Evolutionary conservation across 2,113 vertebrate genomes (phyloP).

Genomic region (Sardina pilchardus): DNA sequence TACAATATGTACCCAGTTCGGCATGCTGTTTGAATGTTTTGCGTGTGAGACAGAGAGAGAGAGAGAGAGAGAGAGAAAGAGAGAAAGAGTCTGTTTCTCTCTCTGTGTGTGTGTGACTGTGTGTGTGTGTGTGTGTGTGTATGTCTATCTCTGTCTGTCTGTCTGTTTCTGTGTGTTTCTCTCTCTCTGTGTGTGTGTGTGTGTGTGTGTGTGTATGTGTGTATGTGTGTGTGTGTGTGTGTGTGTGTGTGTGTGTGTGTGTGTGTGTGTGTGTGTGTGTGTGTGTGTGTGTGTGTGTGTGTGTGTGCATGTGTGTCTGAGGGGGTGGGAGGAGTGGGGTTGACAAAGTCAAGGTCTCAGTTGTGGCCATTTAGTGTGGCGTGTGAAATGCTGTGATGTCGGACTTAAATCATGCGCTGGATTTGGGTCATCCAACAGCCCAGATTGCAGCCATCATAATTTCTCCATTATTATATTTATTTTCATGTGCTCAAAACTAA

Average conservation of each 20-base stretch:
- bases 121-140: not conserved
- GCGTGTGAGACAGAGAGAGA: too few species aligned
- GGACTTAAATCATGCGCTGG: too few species aligned
- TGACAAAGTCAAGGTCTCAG: too few species aligned
- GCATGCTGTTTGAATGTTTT: too few species aligned
- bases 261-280: not conserved
- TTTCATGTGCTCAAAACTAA: too few species aligned
- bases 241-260: not conserved
- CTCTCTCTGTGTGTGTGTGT: not conserved
- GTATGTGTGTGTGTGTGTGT: not conserved
- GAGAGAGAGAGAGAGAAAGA: not conserved
- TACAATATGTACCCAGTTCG: too few species aligned
- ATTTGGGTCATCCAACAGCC: too few species aligned
- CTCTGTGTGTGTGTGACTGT: not conserved
- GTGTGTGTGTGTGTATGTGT: not conserved
- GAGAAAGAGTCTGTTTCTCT: not conserved
- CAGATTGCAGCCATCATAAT: too few species aligned
- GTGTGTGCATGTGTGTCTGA: conserved; percentile 1
- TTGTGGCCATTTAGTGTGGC: too few species aligned
- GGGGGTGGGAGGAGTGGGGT: not conserved
- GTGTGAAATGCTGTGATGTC: too few species aligned
- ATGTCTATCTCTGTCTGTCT: not conserved
- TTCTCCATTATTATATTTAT: too few species aligned
- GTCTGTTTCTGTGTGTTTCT: not conserved
- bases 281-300: not conserved